Evolutionary conservation across 2,888 invertebrate species (phyloP).

Genomic region (Mycalesis mineus): DNA sequence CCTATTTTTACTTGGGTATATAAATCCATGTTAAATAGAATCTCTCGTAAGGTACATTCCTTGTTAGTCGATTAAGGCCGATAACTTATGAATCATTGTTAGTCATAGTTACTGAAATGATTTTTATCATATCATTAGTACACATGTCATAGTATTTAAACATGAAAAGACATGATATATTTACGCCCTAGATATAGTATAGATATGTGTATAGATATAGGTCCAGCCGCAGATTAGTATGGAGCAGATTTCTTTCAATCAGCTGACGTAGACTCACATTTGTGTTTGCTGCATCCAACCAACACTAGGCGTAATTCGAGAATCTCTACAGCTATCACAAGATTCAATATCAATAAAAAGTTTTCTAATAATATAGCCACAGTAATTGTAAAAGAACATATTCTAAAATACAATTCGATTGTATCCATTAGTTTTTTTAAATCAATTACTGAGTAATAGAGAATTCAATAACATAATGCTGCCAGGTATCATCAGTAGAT

Average conservation of each 20-base stretch:
- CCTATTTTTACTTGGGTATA: too few relatives aligned
- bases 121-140: conserved; percentile 71
- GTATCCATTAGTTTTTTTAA: conserved; percentile 5
- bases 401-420: neutral
- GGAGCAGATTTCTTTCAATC: conserved; percentile 30
- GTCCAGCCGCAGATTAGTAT: conserved; percentile 35
- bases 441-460: conserved; percentile 9
- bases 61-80: neutral
- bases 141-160: conserved; percentile 71
- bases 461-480: conserved; percentile 20
- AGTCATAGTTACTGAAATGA: conserved; percentile 39
- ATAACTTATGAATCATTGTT: conserved; percentile 9
- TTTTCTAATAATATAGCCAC: neutral
- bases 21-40: neutral
- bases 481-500: conserved; percentile 20
- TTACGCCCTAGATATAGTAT: conserved; percentile 56
- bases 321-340: neutral
- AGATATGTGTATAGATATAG: conserved; percentile 50
- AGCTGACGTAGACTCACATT: neutral
- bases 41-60: neutral
- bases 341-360: neutral
- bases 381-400: conserved; percentile 23
- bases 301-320: neutral
- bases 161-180: conserved; percentile 58
- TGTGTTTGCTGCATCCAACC: neutral